Evolutionary conservation across 30 jellyfish, hydroid and myxozoan genomes (phyloP).

Genomic region (Aurelia sp.): DNA sequence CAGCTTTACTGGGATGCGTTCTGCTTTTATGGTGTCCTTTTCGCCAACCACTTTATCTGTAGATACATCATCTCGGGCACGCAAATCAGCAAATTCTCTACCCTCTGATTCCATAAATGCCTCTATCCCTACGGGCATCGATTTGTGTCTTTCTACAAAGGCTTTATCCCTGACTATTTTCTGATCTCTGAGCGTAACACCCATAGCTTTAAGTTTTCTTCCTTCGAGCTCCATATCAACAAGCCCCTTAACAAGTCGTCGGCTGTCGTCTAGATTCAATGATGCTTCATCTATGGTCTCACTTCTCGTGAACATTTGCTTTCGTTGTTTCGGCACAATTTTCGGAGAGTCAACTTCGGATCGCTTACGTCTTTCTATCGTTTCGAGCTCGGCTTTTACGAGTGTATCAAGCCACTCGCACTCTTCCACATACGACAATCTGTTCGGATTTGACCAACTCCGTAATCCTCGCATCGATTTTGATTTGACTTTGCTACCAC

Average conservation of each 20-base stretch:
- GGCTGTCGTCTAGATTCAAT: conserved; percentile 41
- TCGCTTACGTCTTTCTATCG: conserved; percentile 19
- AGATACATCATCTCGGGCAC: neutral
- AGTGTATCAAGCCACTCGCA: conserved; percentile 75
- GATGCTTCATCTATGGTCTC: conserved; percentile 71
- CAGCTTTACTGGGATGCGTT: neutral
- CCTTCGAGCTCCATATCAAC: conserved; percentile 69
- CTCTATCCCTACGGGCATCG: conserved; percentile 64
- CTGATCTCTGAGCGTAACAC: conserved; percentile 7
- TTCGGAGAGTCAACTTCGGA: conserved; percentile 37
- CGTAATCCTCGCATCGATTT: conserved; percentile 65
- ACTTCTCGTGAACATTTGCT: conserved; percentile 23
- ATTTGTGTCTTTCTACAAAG: conserved; percentile 21
- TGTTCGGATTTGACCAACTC: conserved; percentile 40
- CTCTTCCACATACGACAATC: conserved; percentile 49
- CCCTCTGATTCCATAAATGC: neutral
- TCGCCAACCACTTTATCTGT: neutral
- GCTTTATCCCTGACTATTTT: conserved; percentile 8
- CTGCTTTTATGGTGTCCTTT: neutral
- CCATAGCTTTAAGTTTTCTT: conserved; percentile 23
- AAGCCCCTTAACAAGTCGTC: conserved; percentile 36
- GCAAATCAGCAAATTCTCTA: neutral
- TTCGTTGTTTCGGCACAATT: conserved; percentile 7
- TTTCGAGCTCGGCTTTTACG: conserved; percentile 58
- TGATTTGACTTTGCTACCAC: conserved; percentile 62